phyloP scores from a whole-genome alignment of 2,888 invertebrate genomes.

The Tenthredo scrophulariae region DNA sequence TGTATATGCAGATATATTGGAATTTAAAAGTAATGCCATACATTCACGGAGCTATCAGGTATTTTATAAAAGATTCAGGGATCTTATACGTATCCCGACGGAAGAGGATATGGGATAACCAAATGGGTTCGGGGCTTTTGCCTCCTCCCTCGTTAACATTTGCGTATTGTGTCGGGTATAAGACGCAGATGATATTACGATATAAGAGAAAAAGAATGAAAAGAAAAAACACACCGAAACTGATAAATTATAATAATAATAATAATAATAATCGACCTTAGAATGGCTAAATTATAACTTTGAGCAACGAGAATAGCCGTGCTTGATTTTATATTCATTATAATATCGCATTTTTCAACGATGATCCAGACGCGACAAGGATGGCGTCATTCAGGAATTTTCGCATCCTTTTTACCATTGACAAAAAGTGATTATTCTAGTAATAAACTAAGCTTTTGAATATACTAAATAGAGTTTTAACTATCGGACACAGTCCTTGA shows the following conservation, averaged over 20 bases:
- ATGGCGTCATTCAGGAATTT: slow-evolving; percentile 63
- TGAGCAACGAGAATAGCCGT: slow-evolving; percentile 14
- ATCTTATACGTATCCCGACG: slow-evolving; percentile 27
- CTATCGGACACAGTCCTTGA: neutral
- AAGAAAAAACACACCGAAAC: neutral
- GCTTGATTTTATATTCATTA: slow-evolving; percentile 11
- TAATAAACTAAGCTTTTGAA: neutral
- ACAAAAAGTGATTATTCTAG: slow-evolving; percentile 14
- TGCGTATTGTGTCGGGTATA: slow-evolving; percentile 32
- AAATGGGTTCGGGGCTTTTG: slow-evolving; percentile 17
- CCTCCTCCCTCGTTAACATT: slow-evolving; percentile 37
- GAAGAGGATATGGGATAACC: slow-evolving; percentile 49
- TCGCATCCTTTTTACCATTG: slow-evolving; percentile 37
- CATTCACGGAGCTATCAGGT: slow-evolving; percentile 60
- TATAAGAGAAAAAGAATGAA: slow-evolving; percentile 18
- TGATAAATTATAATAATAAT: neutral
- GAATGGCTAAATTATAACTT: neutral
- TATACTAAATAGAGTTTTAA: slow-evolving; percentile 30
- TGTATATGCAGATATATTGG: slow-evolving; percentile 60
- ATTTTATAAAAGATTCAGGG: slow-evolving; percentile 57
- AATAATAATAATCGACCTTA: slow-evolving; percentile 4
- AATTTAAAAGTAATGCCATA: slow-evolving; percentile 63
- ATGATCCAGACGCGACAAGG: slow-evolving; percentile 59
- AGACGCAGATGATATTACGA: slow-evolving; percentile 27
- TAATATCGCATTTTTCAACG: slow-evolving; percentile 1